Conservation (phyloP, 2,113 vertebrate genomes). For the Lethenteron camtschaticum region DNA sequence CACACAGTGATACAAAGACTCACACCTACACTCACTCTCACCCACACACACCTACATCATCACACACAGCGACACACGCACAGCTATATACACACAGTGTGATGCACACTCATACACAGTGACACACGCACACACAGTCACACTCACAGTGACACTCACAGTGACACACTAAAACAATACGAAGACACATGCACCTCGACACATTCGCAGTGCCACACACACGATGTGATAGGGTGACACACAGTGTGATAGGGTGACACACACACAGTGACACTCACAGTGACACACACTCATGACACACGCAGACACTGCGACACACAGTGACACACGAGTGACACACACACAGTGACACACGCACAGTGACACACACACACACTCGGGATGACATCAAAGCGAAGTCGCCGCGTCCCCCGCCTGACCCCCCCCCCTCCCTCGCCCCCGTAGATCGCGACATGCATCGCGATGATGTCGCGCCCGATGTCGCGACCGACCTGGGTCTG, state of each 20-base stretch:
- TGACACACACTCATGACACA: not conserved
- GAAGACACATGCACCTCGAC: not conserved
- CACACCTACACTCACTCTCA: no score
- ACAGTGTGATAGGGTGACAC: not conserved
- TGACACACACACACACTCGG: not conserved
- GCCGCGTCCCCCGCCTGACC: not conserved
- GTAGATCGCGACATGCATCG: no score
- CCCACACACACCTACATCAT: no score
- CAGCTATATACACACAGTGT: no score
- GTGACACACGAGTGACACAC: not conserved
- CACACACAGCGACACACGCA: no score
- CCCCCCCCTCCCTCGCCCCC: not conserved
- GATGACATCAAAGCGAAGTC: not conserved
- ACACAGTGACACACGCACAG: not conserved
- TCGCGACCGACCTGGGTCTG: conserved; percentile 33
- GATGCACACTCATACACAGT: not conserved
- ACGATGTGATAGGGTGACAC: not conserved
- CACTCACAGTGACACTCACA: not conserved
- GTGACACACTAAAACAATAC: not conserved
- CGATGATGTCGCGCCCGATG: no score
- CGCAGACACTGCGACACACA: not conserved
- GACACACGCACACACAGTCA: not conserved
- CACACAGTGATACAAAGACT: no score
- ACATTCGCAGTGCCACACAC: not conserved
- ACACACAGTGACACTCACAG: not conserved